Evolutionary conservation across 2,113 vertebrate species (phyloP), one percentile per base, ranked within the genome.

Genomic region (Centropus bengalensis): DNA sequence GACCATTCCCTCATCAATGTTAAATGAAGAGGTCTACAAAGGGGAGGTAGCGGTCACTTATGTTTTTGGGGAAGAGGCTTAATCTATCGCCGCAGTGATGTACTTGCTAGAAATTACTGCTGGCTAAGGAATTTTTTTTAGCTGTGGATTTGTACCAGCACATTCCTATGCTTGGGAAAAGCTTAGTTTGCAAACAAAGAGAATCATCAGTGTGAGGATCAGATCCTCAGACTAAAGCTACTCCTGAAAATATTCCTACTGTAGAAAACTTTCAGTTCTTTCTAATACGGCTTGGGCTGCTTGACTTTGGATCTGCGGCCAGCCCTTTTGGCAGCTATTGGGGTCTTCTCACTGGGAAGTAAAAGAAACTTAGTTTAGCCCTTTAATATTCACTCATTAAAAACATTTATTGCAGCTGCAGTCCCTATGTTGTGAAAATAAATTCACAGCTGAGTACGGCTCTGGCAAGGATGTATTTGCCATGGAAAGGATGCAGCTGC

Each of bases 1-100:
- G 4, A 10, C 82, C 0, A 1, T 70, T 67, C 23, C 47, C 40
- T 89, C 24, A 12, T 12, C 33, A 47, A 2, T 40, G 30, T 88
- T 94, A 32, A 58, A 45, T 17, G 23, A 84, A 44, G 60, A 68
- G 36, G 68, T 77, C 86, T 22, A 18, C 3, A 2, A 52, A 91
- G 36, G 74, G 32, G 14, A 49, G 3, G 1, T 58, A 36, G 83
- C 47, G n/a, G 44, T 86, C 15, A 7, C 40, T 91, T 80, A 12
- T 14, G 13, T 45, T 64, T 94, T 91, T 81, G 79, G 55, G 84
- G n/a, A 92, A 75, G 71, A 84, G 73, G 67, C 62, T 93, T 94
- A 64, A 86, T 71, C 87, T 27, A 45, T 75, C 51, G 73, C 33
- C 22, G 8, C 42, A 36, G 9, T 67, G n/a, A 66, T 2, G 2